phyloP scores from a whole-genome alignment of 2,113 vertebrate genomes.

The Dipodomys ordii region DNA sequence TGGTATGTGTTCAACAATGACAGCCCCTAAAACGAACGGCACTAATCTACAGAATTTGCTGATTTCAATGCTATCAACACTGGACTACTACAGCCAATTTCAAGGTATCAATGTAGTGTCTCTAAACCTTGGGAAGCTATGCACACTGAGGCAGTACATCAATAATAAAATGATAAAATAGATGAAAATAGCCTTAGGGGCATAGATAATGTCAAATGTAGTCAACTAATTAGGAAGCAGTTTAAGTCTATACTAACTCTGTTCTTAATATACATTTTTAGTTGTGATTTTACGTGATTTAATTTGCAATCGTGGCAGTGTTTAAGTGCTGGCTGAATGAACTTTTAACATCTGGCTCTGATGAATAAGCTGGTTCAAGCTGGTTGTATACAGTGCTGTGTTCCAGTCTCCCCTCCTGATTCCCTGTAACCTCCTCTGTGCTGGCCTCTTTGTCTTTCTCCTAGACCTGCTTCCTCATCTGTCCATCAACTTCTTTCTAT shows the following conservation, averaged over 20 bases:
- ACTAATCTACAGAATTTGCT: neutral
- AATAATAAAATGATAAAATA: neutral
- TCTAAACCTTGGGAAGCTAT: neutral
- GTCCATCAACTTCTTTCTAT: neutral
- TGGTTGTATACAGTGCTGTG: rapidly evolving
- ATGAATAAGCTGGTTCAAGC: neutral
- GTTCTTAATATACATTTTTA: neutral
- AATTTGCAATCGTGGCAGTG: neutral
- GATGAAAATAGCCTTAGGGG: neutral
- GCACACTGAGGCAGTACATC: neutral
- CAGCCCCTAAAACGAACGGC: neutral
- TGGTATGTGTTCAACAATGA: neutral
- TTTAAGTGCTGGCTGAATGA: neutral
- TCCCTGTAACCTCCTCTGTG: neutral
- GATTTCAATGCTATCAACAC: neutral
- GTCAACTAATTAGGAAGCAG: neutral
- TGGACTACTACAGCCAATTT: neutral
- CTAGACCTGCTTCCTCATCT: neutral
- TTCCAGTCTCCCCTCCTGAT: neutral
- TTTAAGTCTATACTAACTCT: neutral
- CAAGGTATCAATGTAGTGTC: neutral
- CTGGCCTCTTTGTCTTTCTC: neutral
- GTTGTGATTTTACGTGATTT: neutral
- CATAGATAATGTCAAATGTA: neutral
- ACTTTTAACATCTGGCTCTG: neutral